A percentile compares a stretch with the other conserved stretches of the same genome.
Conservation (phyloP, 1,140 invertebrate genomes). For the Zaprionus lachaisei region DNA sequence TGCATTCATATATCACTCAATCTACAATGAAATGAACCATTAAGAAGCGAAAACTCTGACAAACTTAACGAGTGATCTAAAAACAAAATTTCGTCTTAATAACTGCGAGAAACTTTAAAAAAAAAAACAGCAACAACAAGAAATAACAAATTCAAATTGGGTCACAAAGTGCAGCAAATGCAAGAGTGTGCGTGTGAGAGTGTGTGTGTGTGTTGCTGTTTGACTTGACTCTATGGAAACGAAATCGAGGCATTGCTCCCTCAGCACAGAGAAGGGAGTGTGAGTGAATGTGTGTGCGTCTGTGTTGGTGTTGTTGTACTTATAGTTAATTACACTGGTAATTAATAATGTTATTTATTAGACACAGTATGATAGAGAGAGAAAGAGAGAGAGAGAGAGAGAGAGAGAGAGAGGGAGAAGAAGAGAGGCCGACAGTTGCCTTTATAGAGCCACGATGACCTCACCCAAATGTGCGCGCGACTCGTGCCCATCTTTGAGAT, state of each 20-base stretch:
- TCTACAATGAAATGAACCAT: conserved; percentile 54
- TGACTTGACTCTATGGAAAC: conserved; percentile 15
- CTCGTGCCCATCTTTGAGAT: conserved; percentile 45
- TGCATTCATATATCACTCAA: conserved; percentile 81
- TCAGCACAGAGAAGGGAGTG: background rate
- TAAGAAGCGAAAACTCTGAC: conserved; percentile 35
- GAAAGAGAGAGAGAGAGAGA: background rate
- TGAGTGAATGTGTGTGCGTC: conserved; percentile 31
- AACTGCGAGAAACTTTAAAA: conserved; percentile 48
- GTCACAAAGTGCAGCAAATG: conserved; percentile 70
- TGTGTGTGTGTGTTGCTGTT: conserved; percentile 15
- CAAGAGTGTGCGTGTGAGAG: conserved; percentile 18
- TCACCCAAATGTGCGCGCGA: conserved; percentile 64
- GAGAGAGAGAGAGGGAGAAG: too few relatives aligned
- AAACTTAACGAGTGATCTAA: conserved; percentile 40
- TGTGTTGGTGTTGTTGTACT: conserved; percentile 58
- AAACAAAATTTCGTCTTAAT: conserved; percentile 53
- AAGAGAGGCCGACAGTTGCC: conserved; percentile 23
- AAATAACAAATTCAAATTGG: conserved; percentile 62
- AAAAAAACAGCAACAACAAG: conserved; percentile 3
- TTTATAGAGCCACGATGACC: conserved; percentile 71
- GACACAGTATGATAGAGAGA: conserved; percentile 54
- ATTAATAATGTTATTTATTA: conserved; percentile 84
- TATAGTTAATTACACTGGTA: conserved; percentile 83
- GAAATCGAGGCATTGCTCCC: conserved; percentile 29